Evolutionary conservation across 2,113 vertebrate genomes (phyloP), one percentile per base, ranked within the genome.

Genomic region (Poeciliopsis prolifica): DNA sequence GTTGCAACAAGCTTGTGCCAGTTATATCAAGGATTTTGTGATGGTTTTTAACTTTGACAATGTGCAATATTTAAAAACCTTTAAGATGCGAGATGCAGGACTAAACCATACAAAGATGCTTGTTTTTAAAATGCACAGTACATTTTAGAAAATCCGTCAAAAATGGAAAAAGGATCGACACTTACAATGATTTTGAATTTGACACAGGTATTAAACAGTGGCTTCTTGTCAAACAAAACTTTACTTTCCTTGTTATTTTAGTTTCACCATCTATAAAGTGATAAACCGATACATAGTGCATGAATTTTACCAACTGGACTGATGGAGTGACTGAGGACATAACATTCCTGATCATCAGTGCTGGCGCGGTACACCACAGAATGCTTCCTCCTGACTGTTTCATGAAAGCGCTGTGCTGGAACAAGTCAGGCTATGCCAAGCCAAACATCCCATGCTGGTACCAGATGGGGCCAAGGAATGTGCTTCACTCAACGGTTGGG

Each of bases 401-500:
- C 87, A 90, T 90, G 84, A 90, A 89, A 90, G 91, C 70, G 61
- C 82, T 86, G 85, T 77, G 66, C 77, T 92, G 88, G 87, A 89
- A 92, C 91, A 90, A 85, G 80, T 79, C 78, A 75, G 82, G 85
- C 77, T 87, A 79, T 86, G 91, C 91, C 89, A 93, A 94, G 77
- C 72, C 87, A 94, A 93, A 94, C 89, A 93, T 87, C 85, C 88
- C 88, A 87, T 87, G 90, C 89, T 84, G 86, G 91, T 94, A 93
- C 89, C 92, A 94, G 91, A 95, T 94, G 91, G 92, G 86, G 80
- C 87, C 80, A 87, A 92, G 88, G 91, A 94, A 95, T 89, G 90
- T 86, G 83, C 86, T 85, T 83, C 88, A 61, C 87, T 89, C 85
- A 81, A 83, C 84, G 78, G 86, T 78, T 78, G 85, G 86, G 80